Evolutionary conservation across 2,113 vertebrate genomes (phyloP).

Genomic region (Axis porcinus): DNA sequence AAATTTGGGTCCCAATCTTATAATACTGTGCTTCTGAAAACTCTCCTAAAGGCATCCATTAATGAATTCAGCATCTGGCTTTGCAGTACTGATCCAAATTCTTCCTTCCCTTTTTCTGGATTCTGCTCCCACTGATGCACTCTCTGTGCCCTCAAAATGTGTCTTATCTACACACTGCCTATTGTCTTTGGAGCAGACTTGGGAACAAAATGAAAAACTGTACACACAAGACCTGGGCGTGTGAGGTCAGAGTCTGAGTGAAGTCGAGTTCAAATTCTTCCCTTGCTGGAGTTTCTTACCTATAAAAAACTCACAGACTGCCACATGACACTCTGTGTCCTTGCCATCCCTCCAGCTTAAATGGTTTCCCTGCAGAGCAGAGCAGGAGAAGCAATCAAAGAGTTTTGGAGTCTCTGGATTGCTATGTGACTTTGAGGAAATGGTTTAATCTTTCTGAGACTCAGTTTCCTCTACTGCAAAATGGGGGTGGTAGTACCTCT

Average conservation of each 20-base stretch:
- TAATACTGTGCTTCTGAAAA: not conserved
- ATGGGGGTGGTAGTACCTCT: not conserved
- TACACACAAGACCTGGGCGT: not conserved
- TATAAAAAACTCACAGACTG: not conserved
- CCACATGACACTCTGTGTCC: not conserved
- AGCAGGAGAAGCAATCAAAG: not conserved
- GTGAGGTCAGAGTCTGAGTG: not conserved
- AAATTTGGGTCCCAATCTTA: not conserved
- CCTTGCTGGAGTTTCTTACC: not conserved
- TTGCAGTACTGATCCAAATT: not conserved
- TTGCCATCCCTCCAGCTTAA: not conserved
- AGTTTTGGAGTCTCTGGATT: not conserved
- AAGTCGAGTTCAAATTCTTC: not conserved
- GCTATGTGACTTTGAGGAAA: not conserved
- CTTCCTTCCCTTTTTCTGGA: not conserved
- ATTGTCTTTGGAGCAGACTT: not conserved
- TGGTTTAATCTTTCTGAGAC: not conserved
- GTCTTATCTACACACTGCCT: not conserved
- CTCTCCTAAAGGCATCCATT: not conserved
- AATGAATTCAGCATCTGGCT: slow-evolving; percentile 49
- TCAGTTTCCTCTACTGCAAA: not conserved
- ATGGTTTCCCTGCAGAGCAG: not conserved
- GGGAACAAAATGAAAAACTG: not conserved
- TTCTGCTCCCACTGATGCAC: not conserved
- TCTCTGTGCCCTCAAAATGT: not conserved